Evolutionary conservation across 2,797 vertebrate species (phyloP).

Genomic region (Arrhamphus sclerolepis): DNA sequence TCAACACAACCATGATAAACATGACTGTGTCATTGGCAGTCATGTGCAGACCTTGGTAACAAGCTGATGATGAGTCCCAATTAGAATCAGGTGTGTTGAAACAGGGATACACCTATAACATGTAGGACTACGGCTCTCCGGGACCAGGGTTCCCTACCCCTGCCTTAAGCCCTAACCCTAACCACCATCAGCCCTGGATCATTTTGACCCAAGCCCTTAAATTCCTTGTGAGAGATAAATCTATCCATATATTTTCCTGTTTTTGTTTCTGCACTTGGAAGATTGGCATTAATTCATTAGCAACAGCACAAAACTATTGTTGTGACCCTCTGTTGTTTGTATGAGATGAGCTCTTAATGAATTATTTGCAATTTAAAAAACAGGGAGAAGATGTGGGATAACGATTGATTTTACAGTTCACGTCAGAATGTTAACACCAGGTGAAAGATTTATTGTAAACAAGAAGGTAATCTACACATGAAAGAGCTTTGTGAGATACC

Average conservation of each 20-base stretch:
- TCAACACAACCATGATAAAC: no score
- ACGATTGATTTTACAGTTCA: conserved; percentile 39
- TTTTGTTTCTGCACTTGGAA: not conserved
- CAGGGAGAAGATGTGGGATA: not conserved
- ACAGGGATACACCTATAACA: no score
- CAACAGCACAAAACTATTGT: not conserved
- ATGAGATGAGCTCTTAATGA: not conserved
- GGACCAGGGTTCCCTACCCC: no score
- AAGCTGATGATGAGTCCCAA: no score
- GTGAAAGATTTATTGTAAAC: conserved; percentile 50
- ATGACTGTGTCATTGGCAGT: no score
- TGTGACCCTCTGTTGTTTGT: not conserved
- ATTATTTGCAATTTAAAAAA: conserved; percentile 10
- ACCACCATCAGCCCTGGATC: no score
- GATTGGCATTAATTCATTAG: not conserved
- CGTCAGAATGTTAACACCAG: conserved; percentile 39
- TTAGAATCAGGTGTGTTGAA: no score
- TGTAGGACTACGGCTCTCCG: no score
- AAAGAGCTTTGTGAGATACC: conserved; percentile 55
- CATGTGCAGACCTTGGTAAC: no score
- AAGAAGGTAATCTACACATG: conserved; percentile 61
- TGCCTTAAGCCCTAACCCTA: no score
- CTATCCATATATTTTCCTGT: not conserved
- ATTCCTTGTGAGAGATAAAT: no score
- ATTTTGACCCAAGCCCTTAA: no score